These are phyloP conservation scores for Chrysolina oricalcia DNA, from an alignment of 2,888 invertebrate genomes.

Conservation along the genomic window DNA sequence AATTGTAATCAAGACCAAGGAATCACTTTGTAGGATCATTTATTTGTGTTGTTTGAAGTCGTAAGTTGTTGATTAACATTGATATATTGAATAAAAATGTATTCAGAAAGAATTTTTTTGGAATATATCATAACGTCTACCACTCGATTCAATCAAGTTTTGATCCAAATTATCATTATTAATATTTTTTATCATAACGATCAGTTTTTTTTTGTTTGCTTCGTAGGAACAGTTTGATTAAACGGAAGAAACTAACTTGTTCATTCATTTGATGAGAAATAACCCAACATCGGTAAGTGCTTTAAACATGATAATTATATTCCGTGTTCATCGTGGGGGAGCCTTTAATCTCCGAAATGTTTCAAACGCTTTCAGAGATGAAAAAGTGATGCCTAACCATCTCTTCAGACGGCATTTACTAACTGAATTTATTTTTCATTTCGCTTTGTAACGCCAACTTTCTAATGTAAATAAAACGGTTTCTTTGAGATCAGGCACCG, in stretches of 20 bases:
- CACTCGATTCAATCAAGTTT: no score
- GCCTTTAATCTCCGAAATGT: slow-evolving; percentile 24
- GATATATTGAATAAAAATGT: no score
- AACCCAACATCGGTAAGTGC: not conserved
- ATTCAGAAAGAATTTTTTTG: no score
- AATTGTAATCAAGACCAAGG: no score
- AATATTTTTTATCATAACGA: no score
- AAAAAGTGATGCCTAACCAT: slow-evolving; percentile 17
- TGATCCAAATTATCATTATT: no score
- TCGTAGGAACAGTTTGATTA: no score
- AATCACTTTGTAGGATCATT: no score
- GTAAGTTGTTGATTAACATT: no score
- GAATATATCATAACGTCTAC: no score
- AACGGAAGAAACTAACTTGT: not conserved
- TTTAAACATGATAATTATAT: slow-evolving; percentile 1
- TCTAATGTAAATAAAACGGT: slow-evolving; percentile 38
- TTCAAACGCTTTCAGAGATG: slow-evolving; percentile 16
- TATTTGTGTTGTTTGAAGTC: no score
- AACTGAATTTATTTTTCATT: slow-evolving; percentile 38
- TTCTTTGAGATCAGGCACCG: slow-evolving; percentile 30
- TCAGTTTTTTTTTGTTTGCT: no score
- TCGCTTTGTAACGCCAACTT: slow-evolving; percentile 29
- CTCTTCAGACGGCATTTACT: slow-evolving; percentile 23
- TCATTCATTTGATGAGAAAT: not conserved
- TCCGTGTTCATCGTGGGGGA: slow-evolving; percentile 1